Evolutionary conservation across 1,140 invertebrate species (phyloP).

Genomic region (Bombus waltoni): DNA sequence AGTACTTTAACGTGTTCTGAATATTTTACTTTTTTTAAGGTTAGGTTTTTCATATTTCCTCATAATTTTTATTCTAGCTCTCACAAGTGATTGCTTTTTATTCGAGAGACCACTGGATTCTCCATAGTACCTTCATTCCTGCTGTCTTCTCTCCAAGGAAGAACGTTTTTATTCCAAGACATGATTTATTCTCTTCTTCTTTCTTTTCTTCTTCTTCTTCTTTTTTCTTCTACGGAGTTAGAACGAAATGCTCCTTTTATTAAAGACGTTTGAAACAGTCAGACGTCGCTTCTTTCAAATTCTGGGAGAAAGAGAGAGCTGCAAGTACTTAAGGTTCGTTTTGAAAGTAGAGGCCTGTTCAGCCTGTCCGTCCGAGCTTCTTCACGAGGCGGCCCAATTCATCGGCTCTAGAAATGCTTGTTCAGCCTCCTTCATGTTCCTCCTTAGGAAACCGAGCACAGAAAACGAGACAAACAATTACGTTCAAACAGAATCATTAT

Average conservation of each 20-base stretch:
- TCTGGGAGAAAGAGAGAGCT: constrained; percentile 32
- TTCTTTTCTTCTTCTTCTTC: neutral
- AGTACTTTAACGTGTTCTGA: neutral
- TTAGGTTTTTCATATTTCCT: neutral
- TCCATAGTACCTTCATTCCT: neutral
- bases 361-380: neutral
- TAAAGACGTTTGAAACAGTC: neutral
- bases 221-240: neutral
- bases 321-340: constrained; percentile 45
- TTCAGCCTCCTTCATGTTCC: neutral
- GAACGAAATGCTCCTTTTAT: neutral
- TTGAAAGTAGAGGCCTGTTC: neutral
- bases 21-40: neutral
- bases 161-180: neutral
- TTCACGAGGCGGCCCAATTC: neutral
- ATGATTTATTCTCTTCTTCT: neutral
- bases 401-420: neutral
- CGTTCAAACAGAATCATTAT: neutral
- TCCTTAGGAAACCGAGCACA: neutral
- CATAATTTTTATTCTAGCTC: neutral
- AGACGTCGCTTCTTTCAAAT: neutral
- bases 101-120: neutral
- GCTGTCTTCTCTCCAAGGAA: neutral
- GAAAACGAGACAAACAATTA: neutral
- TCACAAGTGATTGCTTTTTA: neutral